Evolutionary conservation across 2,888 invertebrate genomes (phyloP), one percentile per base, ranked within the genome.

Genomic region (Parelbella ahira): DNA sequence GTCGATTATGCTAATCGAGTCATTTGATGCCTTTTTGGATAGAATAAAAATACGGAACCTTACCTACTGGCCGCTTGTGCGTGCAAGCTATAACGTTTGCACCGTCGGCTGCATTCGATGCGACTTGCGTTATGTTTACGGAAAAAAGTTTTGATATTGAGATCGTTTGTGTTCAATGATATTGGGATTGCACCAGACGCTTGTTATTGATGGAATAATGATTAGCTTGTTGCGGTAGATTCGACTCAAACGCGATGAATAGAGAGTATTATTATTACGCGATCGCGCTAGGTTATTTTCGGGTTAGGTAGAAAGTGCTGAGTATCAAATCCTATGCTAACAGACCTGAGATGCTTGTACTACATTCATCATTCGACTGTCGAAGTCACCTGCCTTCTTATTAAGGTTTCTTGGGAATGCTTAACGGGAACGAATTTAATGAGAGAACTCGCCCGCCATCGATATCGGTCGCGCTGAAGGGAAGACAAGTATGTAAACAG

Each of bases 401-500:
- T n/a, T n/a, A n/a, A n/a, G n/a, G n/a, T n/a, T n/a, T n/a, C n/a
- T n/a, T n/a, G n/a, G n/a, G n/a, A n/a, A 63, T 59, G 63, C 58
- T 58, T 57, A 56, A 61, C 55, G 70, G 61, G 62, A 58, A 58
- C 57, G 54, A 62, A 59, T 63, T 64, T 75, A 75, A 68, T 72
- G 71, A 71, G 54, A 54, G 63, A 62, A 73, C 76, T 77, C 77
- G 75, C 62, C 56, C 56, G 50, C 45, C 61, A 60, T 65, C 68
- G 71, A 74, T 75, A 77, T 71, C 64, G 60, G 58, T 63, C 65
- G 68, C 74, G 64, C 67, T 75, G 71, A 75, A 80, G 81, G 78
- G 71, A 81, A 76, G 74, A 75, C 76, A 76, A 75, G 80, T 81
- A 78, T 69, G 76, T 77, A 79, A 77, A 77, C 71, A 63, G 75